Evolutionary conservation across 2,797 vertebrate species (phyloP).

Genomic region (Hippoglossus hippoglossus): DNA sequence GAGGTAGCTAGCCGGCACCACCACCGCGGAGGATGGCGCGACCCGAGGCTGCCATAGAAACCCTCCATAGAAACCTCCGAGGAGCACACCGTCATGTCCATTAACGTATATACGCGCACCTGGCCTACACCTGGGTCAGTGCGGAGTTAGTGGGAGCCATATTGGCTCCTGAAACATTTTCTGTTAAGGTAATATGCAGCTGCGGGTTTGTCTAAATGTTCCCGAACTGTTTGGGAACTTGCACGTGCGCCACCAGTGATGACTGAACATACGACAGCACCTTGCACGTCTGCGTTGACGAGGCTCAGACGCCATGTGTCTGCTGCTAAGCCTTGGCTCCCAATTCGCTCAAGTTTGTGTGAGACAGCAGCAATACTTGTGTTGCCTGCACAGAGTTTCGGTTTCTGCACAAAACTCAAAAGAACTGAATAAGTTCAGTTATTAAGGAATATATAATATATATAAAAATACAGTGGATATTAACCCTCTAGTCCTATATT

Average conservation of each 20-base stretch:
- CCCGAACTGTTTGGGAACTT: conserved; percentile 38
- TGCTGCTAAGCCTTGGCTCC: too few species aligned
- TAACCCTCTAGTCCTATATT: too few species aligned
- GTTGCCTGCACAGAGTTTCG: too few species aligned
- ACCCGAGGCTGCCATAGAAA: conserved; percentile 63
- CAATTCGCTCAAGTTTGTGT: too few species aligned
- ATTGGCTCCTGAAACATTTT: conserved; percentile 50
- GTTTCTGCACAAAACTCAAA: too few species aligned
- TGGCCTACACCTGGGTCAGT: conserved; percentile 32
- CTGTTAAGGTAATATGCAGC: conserved; percentile 16
- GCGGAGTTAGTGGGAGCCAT: conserved; percentile 58
- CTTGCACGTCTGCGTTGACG: conserved; percentile 1
- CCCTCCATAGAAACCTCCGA: conserved; percentile 42
- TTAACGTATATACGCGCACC: not conserved
- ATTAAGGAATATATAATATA: too few species aligned
- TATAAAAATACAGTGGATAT: too few species aligned
- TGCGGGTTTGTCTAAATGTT: not conserved
- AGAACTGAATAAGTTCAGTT: too few species aligned
- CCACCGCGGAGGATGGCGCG: conserved; percentile 42
- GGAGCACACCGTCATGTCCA: conserved; percentile 9
- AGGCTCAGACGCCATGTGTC: conserved; percentile 41
- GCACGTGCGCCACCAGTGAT: not conserved
- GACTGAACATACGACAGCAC: not conserved
- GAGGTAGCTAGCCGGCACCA: conserved; percentile 25
- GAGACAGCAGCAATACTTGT: too few species aligned